phyloP scores from a whole-genome alignment of 2,113 vertebrate genomes.

The Phrynosoma blainvillii region DNA sequence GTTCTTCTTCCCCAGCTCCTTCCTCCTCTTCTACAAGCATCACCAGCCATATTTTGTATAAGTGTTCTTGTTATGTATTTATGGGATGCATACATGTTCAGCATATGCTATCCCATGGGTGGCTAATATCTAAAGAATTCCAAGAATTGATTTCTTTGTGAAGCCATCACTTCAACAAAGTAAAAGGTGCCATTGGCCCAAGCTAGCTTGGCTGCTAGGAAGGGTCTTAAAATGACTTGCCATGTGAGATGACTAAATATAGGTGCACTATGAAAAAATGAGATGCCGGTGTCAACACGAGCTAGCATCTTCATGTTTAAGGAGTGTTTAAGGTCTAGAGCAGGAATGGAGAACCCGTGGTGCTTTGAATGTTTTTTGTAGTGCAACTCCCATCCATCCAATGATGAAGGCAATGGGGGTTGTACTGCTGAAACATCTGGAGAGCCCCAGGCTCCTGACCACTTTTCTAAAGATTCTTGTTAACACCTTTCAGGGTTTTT shows the following conservation, averaged over 20 bases:
- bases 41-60: not conserved
- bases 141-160: conserved; percentile 33
- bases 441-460: not conserved
- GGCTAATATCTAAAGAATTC: not conserved
- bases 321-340: no score
- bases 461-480: not conserved
- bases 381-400: not conserved
- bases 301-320: conserved; percentile 27
- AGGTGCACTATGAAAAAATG: conserved; percentile 18
- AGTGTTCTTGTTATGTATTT: conserved; percentile 25
- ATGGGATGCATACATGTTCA: not conserved
- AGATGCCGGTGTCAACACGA: not conserved
- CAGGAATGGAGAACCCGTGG: not conserved
- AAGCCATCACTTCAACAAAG: conserved; percentile 39
- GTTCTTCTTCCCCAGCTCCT: not conserved
- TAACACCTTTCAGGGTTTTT: conserved; percentile 6
- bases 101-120: not conserved
- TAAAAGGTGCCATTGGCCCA: conserved; percentile 34
- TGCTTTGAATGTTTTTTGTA: not conserved
- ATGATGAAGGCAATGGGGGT: not conserved
- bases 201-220: conserved; percentile 22
- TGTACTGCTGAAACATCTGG: not conserved
- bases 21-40: not conserved
- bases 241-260: not conserved
- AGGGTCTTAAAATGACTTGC: conserved; percentile 4